Evolutionary conservation across 92 coral and sea anemone genomes (phyloP), one percentile per base, ranked within the genome.

Genomic region (Porites evermanni): DNA sequence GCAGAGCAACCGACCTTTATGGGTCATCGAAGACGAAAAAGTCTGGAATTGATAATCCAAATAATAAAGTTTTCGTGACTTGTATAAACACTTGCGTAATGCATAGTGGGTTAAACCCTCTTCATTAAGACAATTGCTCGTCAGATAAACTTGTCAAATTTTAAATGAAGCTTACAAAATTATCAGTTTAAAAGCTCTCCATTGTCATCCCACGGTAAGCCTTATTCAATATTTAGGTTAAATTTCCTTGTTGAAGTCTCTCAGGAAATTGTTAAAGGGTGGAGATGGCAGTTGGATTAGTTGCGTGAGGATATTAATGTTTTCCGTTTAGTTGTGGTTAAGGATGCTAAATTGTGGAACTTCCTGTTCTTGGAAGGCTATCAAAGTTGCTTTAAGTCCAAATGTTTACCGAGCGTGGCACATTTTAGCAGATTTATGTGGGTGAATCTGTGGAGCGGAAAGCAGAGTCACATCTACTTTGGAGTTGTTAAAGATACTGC

Each of bases 241-340:
- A 19, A 53, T 11, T 74, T 53, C 63, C 58, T 21, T 3, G 53
- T 53, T 19, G 7, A 74, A 74, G 78, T 12, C 24, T 44, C 54
- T 74, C 65, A 74, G 78, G 78, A 74, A 74, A 74, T 74, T 38
- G 47, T 53, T 18, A 53, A 53, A 52, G 29, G 52, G 21, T 18
- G 5, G 50, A 21, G 51, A 6, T 17, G 69, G 24, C 47, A n/a
- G 84, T 50, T 79, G 67, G 58, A 29, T 16, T 18, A 23, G 66
- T 53, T 18, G 56, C 19, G 77, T 64, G 78, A 70, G 63, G 32
- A 16, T 54, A 54, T 67, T 80, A 17, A 24, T 29, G 82, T 13
- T 20, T 58, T 56, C n/a, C 85, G 67, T 53, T 70, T 64, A 56
- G 4, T 81, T 81, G 71, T 32, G 72, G 72, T 79, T 44, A 66